phyloP scores from a whole-genome alignment of 2,888 invertebrate genomes.

The Thera britannica region DNA sequence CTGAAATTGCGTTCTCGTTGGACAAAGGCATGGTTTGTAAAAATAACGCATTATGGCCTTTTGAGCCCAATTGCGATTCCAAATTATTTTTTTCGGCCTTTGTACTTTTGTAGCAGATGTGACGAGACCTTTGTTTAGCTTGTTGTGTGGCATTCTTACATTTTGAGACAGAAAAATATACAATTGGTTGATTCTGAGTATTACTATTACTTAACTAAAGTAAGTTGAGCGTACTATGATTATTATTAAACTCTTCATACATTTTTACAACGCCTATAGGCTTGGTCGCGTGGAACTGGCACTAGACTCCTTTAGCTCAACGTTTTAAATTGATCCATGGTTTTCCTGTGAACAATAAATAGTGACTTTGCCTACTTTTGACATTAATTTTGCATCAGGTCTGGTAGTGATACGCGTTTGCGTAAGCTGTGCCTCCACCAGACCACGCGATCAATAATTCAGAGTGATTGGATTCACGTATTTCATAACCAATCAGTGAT shows the following conservation, averaged over 20 bases:
- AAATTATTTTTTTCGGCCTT: slow-evolving; percentile 53
- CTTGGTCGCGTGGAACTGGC: too few relatives aligned
- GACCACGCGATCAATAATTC: not conserved
- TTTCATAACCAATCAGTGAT: slow-evolving; percentile 12
- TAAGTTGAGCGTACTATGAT: too few relatives aligned
- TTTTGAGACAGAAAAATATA: not conserved
- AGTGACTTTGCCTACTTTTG: too few relatives aligned
- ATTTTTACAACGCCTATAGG: too few relatives aligned
- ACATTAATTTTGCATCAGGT: too few relatives aligned
- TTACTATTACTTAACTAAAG: not conserved
- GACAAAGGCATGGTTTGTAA: slow-evolving; percentile 53
- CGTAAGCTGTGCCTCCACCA: not conserved
- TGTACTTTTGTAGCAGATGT: slow-evolving; percentile 53
- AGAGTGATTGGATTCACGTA: not conserved
- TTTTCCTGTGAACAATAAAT: too few relatives aligned
- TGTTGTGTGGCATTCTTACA: slow-evolving; percentile 13
- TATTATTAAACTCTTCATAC: too few relatives aligned
- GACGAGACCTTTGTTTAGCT: slow-evolving; percentile 36
- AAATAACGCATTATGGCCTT: slow-evolving; percentile 60
- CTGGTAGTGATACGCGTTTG: not conserved
- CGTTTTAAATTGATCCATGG: too few relatives aligned
- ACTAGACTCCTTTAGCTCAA: too few relatives aligned
- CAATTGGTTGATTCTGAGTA: not conserved
- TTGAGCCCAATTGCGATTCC: slow-evolving; percentile 54
- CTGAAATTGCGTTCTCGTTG: slow-evolving; percentile 51